Percentiles rank a stretch among this genome's conserved stretches.
These are phyloP conservation scores for Diabrotica virgifera DNA, from an alignment of 1,140 invertebrate species.

Conservation along the genomic window DNA sequence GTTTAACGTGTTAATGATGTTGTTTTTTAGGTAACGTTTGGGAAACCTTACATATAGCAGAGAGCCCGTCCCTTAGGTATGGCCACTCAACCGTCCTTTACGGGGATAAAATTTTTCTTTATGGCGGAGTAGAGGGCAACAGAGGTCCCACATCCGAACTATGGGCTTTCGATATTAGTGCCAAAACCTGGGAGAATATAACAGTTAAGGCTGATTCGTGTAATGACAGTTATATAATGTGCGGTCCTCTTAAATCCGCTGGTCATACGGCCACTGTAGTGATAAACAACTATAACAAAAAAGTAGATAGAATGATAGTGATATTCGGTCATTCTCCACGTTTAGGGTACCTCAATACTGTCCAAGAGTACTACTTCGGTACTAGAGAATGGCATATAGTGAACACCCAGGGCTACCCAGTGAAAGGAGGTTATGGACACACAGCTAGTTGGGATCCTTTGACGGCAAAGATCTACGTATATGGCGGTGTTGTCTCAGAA, in stretches of 20 bases:
- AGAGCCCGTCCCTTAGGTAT: conserved; percentile 64
- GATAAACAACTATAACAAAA: conserved; percentile 54
- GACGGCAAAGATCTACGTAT: conserved; percentile 82
- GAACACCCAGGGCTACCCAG: conserved; percentile 49
- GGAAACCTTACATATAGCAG: conserved; percentile 62
- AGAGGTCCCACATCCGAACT: conserved; percentile 70
- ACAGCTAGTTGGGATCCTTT: conserved; percentile 77
- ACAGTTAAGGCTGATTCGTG: conserved; percentile 55
- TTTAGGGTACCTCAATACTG: conserved; percentile 89
- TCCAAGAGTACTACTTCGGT: conserved; percentile 88
- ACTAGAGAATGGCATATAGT: conserved; percentile 78
- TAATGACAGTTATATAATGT: conserved; percentile 41
- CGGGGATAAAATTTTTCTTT: conserved; percentile 85
- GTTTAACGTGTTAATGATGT: background rate
- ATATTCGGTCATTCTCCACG: conserved; percentile 93
- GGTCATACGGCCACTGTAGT: conserved; percentile 91
- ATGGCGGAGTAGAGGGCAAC: conserved; percentile 79
- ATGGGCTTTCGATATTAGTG: conserved; percentile 77
- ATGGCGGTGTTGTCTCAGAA: conserved; percentile 87
- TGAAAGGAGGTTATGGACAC: conserved; percentile 86
- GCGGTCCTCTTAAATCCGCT: conserved; percentile 69
- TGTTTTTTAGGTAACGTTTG: conserved; percentile 58
- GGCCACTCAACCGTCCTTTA: conserved; percentile 81
- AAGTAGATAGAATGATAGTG: conserved; percentile 72
- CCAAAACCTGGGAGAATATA: conserved; percentile 73